Evolutionary conservation across 2,113 vertebrate species (phyloP), one percentile per base, ranked within the genome.

Genomic region (Brachyistius frenatus): DNA sequence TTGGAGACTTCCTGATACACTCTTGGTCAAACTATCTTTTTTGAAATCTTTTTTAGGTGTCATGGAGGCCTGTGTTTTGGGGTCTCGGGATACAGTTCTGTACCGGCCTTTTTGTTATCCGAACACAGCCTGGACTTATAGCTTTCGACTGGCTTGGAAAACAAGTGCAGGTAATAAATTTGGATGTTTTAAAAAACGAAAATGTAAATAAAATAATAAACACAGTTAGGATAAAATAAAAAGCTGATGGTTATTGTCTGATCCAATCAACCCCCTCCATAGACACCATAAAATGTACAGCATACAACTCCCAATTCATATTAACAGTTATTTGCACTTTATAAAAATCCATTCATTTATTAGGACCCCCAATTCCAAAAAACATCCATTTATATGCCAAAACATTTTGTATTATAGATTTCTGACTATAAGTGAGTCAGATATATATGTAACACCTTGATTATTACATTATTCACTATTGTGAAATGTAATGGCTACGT

Each of bases 101-200:
- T 32, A 89, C 98, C 0, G 98, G 97, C 15, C 78, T 99, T 69
- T 94, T 99, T 31, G 90, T 99, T 41, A 96, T 99, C 81, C 95
- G 98, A 87, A 99, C 96, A 0, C 57, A 96, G 2, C 96, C 96
- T 1, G 97, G 97, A 44, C 83, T 92, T 53, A 55, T 88, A 47
- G 95, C 96, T 31, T 99, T 99, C 65, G 44, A 93, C 0, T 99
- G 97, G 97, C 94, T 99, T 71, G 98, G 98, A 85, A 14, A 88
- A 10, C 97, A 99, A 94, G 69, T 98, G 70, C 95, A 96, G 97
- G 98, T 99, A 96, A 61, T n/a, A 58, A 3, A 23, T 3, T 23
- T 65, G 8, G 11, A 71, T 35, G 4, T 49, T 56, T 16, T n/a
- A 30, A 4, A 23, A 23, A 23, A 23, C 23, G 23, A 23, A 23